phyloP scores from a whole-genome alignment of 2,888 invertebrate genomes.

The Bembecia ichneumoniformis region DNA sequence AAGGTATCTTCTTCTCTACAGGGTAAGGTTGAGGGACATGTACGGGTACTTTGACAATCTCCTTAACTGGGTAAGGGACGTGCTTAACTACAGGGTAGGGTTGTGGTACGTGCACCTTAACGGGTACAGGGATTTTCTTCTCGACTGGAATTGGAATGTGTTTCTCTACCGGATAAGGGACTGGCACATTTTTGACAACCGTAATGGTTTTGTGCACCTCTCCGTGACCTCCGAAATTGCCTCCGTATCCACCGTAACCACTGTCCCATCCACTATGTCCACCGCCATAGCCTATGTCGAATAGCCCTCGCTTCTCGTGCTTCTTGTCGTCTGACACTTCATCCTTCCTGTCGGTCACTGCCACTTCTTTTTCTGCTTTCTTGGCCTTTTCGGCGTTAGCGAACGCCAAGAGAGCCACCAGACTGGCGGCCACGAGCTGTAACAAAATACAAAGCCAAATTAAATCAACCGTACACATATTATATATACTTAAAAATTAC shows the following conservation, averaged over 20 bases:
- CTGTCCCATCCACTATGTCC: conserved; percentile 28
- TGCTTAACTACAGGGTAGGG: conserved; percentile 79
- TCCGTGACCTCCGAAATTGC: conserved; percentile 53
- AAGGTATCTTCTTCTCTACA: conserved; percentile 74
- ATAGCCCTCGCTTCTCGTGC: conserved; percentile 82
- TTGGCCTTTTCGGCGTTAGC: conserved; percentile 73
- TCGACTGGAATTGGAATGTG: conserved; percentile 78
- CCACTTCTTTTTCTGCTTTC: conserved; percentile 71
- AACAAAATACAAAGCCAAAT: conserved; percentile 20
- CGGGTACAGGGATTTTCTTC: conserved; percentile 74
- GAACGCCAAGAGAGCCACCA: conserved; percentile 75
- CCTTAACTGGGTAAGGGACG: conserved; percentile 78
- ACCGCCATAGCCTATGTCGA: conserved; percentile 67
- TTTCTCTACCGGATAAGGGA: conserved; percentile 81
- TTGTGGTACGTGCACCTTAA: conserved; percentile 77
- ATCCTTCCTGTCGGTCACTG: conserved; percentile 69
- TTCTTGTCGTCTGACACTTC: conserved; percentile 75
- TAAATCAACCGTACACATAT: conserved; percentile 20
- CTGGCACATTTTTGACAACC: conserved; percentile 80
- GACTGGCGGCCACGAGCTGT: conserved; percentile 74
- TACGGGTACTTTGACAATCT: conserved; percentile 72
- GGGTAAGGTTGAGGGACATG: conserved; percentile 80
- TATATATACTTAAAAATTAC: conserved; percentile 13
- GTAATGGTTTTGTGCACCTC: conserved; percentile 78
- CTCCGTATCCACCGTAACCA: conserved; percentile 32